A percentile compares a stretch with the other conserved stretches of the same genome.
These are phyloP conservation scores for Knipowitschia caucasica DNA, from an alignment of 2,797 vertebrate genomes.

Conservation along the genomic window DNA sequence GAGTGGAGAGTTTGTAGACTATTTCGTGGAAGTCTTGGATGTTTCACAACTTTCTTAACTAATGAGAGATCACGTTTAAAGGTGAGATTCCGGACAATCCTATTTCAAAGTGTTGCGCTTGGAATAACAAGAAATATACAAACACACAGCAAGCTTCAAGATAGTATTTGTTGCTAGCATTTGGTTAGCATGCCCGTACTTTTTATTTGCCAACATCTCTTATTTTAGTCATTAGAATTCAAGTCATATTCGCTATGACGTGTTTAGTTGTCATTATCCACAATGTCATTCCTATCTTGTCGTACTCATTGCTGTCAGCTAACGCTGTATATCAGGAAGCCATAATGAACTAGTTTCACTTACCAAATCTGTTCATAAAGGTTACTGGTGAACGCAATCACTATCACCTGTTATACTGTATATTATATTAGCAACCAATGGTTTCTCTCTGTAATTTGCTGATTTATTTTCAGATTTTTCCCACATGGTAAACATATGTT, in stretches of 20 bases:
- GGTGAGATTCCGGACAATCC: conserved; percentile 29
- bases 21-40: conserved; percentile 48
- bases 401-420: neutral
- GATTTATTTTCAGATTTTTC: neutral
- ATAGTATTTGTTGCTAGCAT: conserved; percentile 31
- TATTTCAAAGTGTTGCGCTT: neutral
- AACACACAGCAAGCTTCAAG: neutral
- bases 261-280: neutral
- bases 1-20: conserved; percentile 23
- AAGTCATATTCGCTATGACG: neutral
- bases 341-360: neutral
- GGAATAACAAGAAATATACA: neutral
- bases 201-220: neutral
- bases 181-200: conserved; percentile 17
- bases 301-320: neutral
- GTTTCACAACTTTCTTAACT: conserved; percentile 27
- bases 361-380: neutral
- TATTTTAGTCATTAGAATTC: neutral
- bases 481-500: neutral
- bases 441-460: neutral
- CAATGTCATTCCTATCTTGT: neutral
- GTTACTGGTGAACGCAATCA: neutral
- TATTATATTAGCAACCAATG: neutral
- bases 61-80: conserved; percentile 25
- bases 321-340: neutral